Base-by-base conservation (phyloP, 2,797 vertebrate genomes). In the Chelon auratus region DNA sequence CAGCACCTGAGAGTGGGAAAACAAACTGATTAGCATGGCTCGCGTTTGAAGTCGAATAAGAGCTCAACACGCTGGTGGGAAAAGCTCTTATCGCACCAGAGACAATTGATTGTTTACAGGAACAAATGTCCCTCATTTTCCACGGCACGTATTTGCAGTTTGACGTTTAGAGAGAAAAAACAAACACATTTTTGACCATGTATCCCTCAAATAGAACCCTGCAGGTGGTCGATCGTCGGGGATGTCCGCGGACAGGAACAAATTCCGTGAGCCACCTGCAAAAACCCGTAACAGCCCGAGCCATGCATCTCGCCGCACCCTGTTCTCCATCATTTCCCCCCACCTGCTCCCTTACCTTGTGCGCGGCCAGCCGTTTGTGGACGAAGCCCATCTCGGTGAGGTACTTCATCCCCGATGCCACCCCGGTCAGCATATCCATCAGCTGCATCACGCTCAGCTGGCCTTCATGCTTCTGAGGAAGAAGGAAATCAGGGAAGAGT, bases 331-430 rank as follows among this genome's bases (percentile, higher is more conserved):
- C 74, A 61, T 45, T 71, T 51, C 72, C 59, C 50, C 69, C 52
- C 85, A 39, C 58, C 80, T 61, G 68, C 59, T 69, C 36, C 51
- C 82, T 83, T 67, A 92, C 92, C 56, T 96, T 97, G 90, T 97
- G 97, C 24, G 97, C 97, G 0, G 97, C 97, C 18, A 99, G 94
- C 50, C 95, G 95, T 72, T 95, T 97, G 87, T 99, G 97, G 1
- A 99, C 80, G 0, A 97, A 99, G 81, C 97, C 97, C 96, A 99
- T 98, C 89, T 99, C 97, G 0, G 97, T 96, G 87, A 99, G 92
- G 86, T 98, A 99, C 72, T 96, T 97, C 97, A 99, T 99, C 77
- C 97, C 97, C 0, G 97, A 97, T 0, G 97, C 96, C 37, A 98
- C 95, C 0, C 95, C 96, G 0, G 94, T 94, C 90, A 99, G 85